A percentile compares a stretch with the other conserved stretches of the same genome.
phyloP scores from a whole-genome alignment of 2,113 vertebrate genomes.

The Gallinago paraguaiae region DNA sequence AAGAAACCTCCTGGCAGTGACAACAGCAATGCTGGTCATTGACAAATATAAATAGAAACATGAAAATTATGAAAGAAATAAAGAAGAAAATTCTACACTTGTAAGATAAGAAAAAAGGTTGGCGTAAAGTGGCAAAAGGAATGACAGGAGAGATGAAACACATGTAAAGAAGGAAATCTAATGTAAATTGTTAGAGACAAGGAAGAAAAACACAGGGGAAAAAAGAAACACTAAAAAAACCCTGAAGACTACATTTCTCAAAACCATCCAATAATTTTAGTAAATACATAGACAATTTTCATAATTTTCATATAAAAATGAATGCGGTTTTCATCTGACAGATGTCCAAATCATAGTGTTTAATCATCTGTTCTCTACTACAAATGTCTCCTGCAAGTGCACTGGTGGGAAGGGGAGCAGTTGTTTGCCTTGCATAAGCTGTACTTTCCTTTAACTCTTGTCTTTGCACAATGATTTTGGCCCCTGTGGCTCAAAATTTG shows the following conservation, averaged over 20 bases:
- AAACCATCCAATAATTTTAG: neutral
- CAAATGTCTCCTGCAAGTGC: neutral
- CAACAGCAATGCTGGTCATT: neutral
- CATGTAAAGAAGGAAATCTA: neutral
- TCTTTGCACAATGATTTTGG: neutral
- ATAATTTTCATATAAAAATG: neutral
- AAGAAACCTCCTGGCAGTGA: neutral
- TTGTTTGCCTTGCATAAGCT: accelerated
- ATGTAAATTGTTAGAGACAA: neutral
- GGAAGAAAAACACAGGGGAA: neutral
- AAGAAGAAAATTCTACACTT: neutral
- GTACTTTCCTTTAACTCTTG: neutral
- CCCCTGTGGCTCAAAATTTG: neutral
- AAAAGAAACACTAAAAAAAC: neutral
- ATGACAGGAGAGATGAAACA: neutral
- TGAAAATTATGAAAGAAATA: neutral
- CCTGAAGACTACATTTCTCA: neutral
- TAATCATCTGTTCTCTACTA: neutral
- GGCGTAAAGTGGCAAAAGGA: neutral
- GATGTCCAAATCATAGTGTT: neutral
- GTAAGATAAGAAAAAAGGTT: neutral
- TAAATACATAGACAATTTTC: neutral
- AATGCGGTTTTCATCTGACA: neutral
- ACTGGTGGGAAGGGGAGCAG: neutral
- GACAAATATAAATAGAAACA: neutral